Evolutionary conservation across 2,888 invertebrate species (phyloP), one percentile per base, ranked within the genome.

Genomic region (Nymphalis polychloros): DNA sequence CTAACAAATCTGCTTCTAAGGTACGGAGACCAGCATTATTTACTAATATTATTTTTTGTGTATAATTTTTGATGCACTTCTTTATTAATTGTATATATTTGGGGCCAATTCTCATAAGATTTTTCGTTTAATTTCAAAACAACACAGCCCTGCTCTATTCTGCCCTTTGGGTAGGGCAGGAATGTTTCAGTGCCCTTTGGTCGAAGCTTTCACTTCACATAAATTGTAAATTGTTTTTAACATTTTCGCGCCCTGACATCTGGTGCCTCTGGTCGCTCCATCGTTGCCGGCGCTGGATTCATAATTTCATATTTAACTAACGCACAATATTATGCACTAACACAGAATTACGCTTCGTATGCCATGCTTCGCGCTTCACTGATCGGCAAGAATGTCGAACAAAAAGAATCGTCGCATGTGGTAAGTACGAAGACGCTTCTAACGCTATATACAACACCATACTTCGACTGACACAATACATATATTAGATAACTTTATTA

Each of bases 311-410:
- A 8, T 31, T n/a, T 17, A 27, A 16, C 20, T 31, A 55, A 8
- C 16, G 0, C 31, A 27, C 55, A 35, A 57, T 57, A 41, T 57
- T 50, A 8, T 50, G 13, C 41, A 35, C 16, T 78, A 75, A 0
- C 83, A 91, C 83, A 91, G 90, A 84, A 76, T 16, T 78, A 81
- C 0, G 79, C 88, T 0, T 89, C 90, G 1, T 86, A 84, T 50
- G 91, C 90, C 1, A 91, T 91, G 83, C 75, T 92, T 31, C 88
- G 90, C 3, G 91, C 90, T 0, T 89, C 92, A 0, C 70, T 83
- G 8, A 72, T 90, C 46, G 79, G 85, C 62, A 89, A 85, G 73
- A 81, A 79, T 52, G 74, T 85, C 2, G 89, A 89, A 4, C 81
- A 74, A 10, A 87, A 86, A 0, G 86, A 86, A 1, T 74, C 79